Evolutionary conservation across 2,113 vertebrate species (phyloP).

Genomic region (Illadopsis cleaveri): DNA sequence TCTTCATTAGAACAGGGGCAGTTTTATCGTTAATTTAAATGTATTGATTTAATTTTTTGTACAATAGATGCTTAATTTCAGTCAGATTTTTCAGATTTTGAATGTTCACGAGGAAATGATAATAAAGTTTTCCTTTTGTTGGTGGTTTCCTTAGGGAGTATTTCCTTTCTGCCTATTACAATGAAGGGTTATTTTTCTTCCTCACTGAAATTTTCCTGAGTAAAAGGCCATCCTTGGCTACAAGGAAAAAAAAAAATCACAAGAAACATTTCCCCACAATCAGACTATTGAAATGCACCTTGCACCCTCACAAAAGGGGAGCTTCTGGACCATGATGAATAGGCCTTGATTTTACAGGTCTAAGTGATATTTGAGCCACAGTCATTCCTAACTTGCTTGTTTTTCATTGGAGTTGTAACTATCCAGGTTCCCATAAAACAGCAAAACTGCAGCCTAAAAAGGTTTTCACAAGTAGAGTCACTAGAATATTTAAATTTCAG

Average conservation of each 20-base stretch:
- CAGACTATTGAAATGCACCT: constrained; percentile 8
- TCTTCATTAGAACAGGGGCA: neutral
- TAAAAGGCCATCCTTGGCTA: neutral
- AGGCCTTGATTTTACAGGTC: constrained; percentile 23
- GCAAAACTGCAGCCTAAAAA: neutral
- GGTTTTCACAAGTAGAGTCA: neutral
- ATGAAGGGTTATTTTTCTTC: neutral
- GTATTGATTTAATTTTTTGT: neutral
- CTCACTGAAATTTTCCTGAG: neutral
- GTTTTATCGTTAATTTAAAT: constrained; percentile 23
- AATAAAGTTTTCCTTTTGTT: neutral
- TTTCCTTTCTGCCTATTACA: neutral
- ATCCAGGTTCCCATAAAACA: neutral
- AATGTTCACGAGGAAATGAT: neutral
- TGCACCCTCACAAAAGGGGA: neutral
- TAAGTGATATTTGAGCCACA: neutral
- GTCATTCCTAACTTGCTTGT: neutral
- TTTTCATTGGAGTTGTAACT: neutral
- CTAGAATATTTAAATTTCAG: neutral
- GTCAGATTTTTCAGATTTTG: neutral
- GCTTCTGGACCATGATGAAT: neutral
- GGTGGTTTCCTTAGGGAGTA: neutral
- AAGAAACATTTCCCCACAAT: neutral
- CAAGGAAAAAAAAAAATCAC: neutral
- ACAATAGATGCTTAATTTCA: constrained; percentile 8